These are phyloP conservation scores for Xylocampa areola DNA, from an alignment of 2,888 invertebrate species.

Conservation along the genomic window DNA sequence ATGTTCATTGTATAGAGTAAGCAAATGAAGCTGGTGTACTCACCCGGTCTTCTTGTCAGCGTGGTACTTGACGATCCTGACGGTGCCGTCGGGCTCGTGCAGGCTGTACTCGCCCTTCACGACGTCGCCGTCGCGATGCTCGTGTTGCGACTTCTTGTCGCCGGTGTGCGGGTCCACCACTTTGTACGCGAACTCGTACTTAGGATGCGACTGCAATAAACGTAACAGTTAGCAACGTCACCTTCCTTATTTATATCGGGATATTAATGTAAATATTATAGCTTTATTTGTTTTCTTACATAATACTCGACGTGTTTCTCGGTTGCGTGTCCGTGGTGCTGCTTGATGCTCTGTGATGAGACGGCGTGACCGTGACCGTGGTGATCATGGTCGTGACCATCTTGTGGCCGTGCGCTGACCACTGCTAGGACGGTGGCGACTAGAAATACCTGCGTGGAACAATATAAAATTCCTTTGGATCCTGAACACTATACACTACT, in stretches of 20 bases:
- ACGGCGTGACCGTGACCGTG: constrained; percentile 65
- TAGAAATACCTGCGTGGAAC: constrained; percentile 21
- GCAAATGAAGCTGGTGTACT: background rate
- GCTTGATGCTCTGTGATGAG: constrained; percentile 68
- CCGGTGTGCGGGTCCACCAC: too few relatives aligned
- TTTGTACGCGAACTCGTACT: too few relatives aligned
- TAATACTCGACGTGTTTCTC: constrained; percentile 52
- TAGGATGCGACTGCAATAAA: too few relatives aligned
- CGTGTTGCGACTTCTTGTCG: too few relatives aligned
- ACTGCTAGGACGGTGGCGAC: constrained; percentile 25
- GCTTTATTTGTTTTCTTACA: constrained; percentile 41
- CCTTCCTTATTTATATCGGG: too few relatives aligned
- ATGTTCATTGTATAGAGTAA: background rate
- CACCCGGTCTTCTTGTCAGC: too few relatives aligned
- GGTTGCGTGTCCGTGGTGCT: constrained; percentile 58
- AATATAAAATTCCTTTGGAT: background rate
- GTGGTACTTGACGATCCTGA: too few relatives aligned
- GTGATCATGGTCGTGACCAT: constrained; percentile 44
- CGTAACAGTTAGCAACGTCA: constrained; percentile 1
- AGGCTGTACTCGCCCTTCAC: too few relatives aligned
- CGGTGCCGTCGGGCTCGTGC: too few relatives aligned
- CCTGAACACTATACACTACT: background rate
- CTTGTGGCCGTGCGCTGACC: constrained; percentile 42
- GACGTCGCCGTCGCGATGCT: too few relatives aligned
- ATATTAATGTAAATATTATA: too few relatives aligned